These are phyloP conservation scores for Ascidia mentula DNA, from an alignment of 23 tunicate genomes.

Conservation along the genomic window DNA sequence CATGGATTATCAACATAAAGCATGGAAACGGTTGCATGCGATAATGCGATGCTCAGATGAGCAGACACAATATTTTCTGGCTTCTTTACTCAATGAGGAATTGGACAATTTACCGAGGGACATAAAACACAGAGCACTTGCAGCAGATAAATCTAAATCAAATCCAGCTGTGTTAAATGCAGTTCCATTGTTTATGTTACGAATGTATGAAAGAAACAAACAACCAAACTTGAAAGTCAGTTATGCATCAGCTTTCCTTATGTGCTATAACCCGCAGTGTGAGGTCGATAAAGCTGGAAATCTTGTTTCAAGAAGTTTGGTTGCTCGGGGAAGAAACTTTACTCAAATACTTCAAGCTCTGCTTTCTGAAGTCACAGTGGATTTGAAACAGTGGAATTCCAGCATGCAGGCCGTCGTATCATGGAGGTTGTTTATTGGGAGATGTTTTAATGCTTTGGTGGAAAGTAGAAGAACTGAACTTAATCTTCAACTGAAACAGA, in stretches of 20 bases:
- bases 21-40: too few relatives aligned
- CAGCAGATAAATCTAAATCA: slow-evolving; percentile 22
- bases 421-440: slow-evolving; percentile 57
- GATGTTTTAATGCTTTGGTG: slow-evolving; percentile 30
- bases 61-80: slow-evolving; percentile 39
- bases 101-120: slow-evolving; percentile 58
- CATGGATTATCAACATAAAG: too few relatives aligned
- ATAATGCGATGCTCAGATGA: background rate
- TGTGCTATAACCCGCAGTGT: slow-evolving; percentile 29
- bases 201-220: slow-evolving; percentile 58
- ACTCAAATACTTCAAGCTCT: slow-evolving; percentile 55
- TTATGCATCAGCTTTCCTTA: slow-evolving; percentile 44
- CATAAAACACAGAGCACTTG: slow-evolving; percentile 63
- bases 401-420: slow-evolving; percentile 31
- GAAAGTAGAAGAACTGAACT: slow-evolving; percentile 54
- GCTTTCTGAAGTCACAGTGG: slow-evolving; percentile 72
- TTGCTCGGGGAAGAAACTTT: slow-evolving; percentile 41
- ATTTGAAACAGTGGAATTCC: slow-evolving; percentile 62
- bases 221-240: slow-evolving; percentile 56
- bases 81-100: slow-evolving; percentile 42
- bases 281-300: slow-evolving; percentile 19
- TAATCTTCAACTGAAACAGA: slow-evolving; percentile 51
- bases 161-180: slow-evolving; percentile 25
- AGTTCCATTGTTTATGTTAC: slow-evolving; percentile 38
- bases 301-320: slow-evolving; percentile 19